phyloP scores from a whole-genome alignment of 1,140 invertebrate species.

The Atta texana region DNA sequence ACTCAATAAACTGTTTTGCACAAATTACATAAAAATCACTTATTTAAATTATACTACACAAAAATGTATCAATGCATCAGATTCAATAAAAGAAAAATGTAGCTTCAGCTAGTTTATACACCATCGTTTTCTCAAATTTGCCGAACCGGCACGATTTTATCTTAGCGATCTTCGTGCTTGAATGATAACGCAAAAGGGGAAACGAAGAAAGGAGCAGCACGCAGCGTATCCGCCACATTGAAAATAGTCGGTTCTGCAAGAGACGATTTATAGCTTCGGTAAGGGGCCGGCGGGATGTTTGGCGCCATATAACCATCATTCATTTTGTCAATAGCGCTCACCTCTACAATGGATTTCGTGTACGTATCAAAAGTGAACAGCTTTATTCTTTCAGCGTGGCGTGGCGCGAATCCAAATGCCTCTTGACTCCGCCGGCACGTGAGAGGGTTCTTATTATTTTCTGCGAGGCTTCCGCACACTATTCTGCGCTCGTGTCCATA shows the following conservation, averaged over 20 bases:
- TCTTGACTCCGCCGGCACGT: slow-evolving; percentile 54
- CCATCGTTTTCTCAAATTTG: slow-evolving; percentile 45
- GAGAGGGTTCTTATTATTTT: slow-evolving; percentile 74
- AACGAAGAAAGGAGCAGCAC: slow-evolving; percentile 22
- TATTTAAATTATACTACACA: background rate
- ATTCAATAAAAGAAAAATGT: background rate
- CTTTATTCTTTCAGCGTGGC: slow-evolving; percentile 80
- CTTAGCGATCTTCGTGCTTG: slow-evolving; percentile 40
- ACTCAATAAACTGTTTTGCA: background rate
- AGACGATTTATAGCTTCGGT: slow-evolving; percentile 81
- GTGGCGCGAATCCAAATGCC: slow-evolving; percentile 79
- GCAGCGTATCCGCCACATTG: slow-evolving; percentile 70
- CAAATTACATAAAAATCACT: background rate
- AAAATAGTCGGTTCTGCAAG: slow-evolving; percentile 67
- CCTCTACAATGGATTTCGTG: slow-evolving; percentile 78
- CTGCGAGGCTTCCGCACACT: slow-evolving; percentile 38
- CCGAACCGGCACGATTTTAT: slow-evolving; percentile 66
- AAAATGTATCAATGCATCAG: background rate
- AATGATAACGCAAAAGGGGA: slow-evolving; percentile 63
- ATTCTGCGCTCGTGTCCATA: slow-evolving; percentile 39
- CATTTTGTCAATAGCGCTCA: slow-evolving; percentile 82
- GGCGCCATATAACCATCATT: slow-evolving; percentile 83
- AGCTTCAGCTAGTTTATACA: slow-evolving; percentile 21
- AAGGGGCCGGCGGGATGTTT: slow-evolving; percentile 72
- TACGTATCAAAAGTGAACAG: slow-evolving; percentile 79